A percentile compares a stretch with the other conserved stretches of the same genome.
These are phyloP conservation scores for Pyrrhosoma nymphula DNA, from an alignment of 2,888 invertebrate genomes.

Conservation along the genomic window DNA sequence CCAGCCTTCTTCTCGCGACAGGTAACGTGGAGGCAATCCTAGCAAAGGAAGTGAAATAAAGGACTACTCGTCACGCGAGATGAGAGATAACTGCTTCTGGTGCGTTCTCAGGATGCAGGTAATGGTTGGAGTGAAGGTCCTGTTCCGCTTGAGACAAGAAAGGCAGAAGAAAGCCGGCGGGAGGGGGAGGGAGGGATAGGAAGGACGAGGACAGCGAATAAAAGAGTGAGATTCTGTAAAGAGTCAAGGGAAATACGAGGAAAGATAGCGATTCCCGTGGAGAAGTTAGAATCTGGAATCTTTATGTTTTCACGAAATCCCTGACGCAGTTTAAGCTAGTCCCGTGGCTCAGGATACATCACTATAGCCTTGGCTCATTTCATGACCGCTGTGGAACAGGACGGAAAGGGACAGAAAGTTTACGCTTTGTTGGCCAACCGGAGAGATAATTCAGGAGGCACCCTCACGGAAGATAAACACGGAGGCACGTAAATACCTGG, in stretches of 20 bases:
- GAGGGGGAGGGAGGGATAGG: not conserved
- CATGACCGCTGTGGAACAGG: not conserved
- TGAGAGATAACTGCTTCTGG: not conserved
- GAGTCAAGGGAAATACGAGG: not conserved
- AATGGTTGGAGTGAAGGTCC: not conserved
- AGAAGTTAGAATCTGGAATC: not conserved
- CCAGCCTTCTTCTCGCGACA: not conserved
- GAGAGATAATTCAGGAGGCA: not conserved
- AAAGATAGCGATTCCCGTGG: not conserved
- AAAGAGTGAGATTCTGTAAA: not conserved
- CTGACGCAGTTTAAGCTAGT: not conserved
- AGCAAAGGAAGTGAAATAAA: not conserved
- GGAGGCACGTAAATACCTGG: not conserved
- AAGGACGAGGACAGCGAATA: not conserved
- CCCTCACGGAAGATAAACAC: not conserved
- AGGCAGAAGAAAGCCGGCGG: too few species aligned
- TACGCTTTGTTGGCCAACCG: not conserved
- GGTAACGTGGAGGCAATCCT: not conserved
- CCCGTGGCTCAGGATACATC: not conserved
- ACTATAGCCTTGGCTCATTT: not conserved
- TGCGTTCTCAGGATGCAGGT: not conserved
- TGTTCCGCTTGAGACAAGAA: not conserved
- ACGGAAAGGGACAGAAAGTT: not conserved
- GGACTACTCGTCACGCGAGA: not conserved
- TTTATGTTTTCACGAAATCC: not conserved